These are phyloP conservation scores for Caenorhabditis doughertyi DNA, from an alignment of 2,888 invertebrate genomes.

Conservation along the genomic window DNA sequence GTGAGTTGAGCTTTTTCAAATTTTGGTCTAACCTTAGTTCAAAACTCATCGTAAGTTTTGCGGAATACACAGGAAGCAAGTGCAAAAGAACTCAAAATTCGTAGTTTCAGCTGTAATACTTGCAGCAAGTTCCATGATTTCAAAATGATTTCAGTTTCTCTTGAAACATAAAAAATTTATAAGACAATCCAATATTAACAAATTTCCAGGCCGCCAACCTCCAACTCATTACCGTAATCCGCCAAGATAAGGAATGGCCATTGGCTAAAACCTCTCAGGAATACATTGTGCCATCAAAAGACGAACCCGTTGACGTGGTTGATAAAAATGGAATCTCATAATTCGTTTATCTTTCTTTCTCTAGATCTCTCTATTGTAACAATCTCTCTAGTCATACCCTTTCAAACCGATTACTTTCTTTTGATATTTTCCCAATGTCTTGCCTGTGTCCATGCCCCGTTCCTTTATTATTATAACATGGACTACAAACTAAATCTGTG, in stretches of 20 bases:
- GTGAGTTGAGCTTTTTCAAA: conserved; percentile 28
- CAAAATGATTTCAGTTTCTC: too few relatives aligned
- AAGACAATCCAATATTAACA: too few relatives aligned
- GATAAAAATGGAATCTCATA: conserved; percentile 6
- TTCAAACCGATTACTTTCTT: neutral
- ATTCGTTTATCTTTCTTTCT: neutral
- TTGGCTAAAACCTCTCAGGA: conserved; percentile 26
- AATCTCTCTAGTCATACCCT: conserved; percentile 1
- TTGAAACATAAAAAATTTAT: too few relatives aligned
- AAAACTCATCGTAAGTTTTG: too few relatives aligned
- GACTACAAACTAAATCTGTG: conserved; percentile 29
- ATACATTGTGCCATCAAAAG: conserved; percentile 45
- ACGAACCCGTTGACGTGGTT: neutral
- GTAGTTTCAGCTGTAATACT: too few relatives aligned
- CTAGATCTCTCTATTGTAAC: conserved; percentile 28
- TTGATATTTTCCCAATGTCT: neutral
- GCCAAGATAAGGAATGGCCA: conserved; percentile 54
- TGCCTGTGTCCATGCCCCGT: conserved; percentile 9
- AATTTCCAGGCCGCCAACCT: conserved; percentile 56
- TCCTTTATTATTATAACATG: too few relatives aligned
- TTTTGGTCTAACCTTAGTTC: too few relatives aligned
- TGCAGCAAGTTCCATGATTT: too few relatives aligned
- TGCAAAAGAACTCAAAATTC: too few relatives aligned
- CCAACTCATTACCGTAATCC: conserved; percentile 63
- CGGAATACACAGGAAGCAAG: too few relatives aligned